Percentiles rank a stretch among this genome's conserved stretches.
These are phyloP conservation scores for Aegotheles bennettii DNA, from an alignment of 2,113 vertebrate species.

Conservation along the genomic window DNA sequence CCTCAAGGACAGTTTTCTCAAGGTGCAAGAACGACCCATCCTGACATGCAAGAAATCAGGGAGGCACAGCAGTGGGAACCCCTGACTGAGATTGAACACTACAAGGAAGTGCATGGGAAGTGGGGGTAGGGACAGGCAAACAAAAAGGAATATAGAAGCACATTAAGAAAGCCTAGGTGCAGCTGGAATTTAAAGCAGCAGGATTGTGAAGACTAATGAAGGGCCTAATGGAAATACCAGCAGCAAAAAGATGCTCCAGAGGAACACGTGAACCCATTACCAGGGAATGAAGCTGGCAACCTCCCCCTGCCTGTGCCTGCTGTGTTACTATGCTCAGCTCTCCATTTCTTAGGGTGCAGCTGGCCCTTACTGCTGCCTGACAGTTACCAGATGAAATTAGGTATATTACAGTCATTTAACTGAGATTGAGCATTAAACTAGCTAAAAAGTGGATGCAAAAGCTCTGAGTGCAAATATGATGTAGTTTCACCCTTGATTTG, in stretches of 20 bases:
- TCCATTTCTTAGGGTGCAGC: too few relatives aligned
- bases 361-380: background rate
- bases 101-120: background rate
- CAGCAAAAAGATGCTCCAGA: background rate
- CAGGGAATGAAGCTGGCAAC: background rate
- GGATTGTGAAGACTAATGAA: background rate
- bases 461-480: background rate
- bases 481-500: background rate
- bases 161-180: background rate
- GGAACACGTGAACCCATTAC: background rate
- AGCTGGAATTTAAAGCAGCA: background rate
- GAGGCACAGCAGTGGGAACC: background rate
- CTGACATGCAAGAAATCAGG: background rate
- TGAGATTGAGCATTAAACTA: background rate
- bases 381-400: background rate
- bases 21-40: background rate
- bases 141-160: background rate
- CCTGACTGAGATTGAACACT: background rate
- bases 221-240: background rate
- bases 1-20: background rate
- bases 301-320: background rate
- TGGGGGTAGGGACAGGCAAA: background rate
- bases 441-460: background rate
- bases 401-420: background rate
- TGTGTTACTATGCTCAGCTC: background rate